phyloP scores from a whole-genome alignment of 2,113 vertebrate genomes.

The Stegostoma tigrinum region DNA sequence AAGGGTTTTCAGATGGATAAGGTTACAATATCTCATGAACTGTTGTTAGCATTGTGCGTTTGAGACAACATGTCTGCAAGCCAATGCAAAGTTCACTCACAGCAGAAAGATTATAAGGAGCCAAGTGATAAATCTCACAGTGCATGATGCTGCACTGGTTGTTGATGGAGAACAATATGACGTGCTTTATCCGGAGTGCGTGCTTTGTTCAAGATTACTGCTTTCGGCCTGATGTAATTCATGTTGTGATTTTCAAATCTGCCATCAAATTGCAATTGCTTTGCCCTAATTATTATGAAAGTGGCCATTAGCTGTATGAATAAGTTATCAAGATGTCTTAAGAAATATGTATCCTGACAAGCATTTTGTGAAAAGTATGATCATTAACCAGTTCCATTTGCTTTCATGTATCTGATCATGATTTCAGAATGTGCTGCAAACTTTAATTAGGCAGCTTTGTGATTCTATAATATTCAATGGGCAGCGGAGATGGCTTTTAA shows the following conservation, averaged over 20 bases:
- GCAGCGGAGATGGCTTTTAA: not conserved
- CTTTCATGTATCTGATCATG: not conserved
- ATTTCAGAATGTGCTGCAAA: not conserved
- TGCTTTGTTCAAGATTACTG: not conserved
- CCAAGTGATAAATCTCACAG: not conserved
- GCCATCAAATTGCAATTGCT: not conserved
- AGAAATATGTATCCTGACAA: constrained; percentile 1
- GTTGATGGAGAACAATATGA: not conserved
- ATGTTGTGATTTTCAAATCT: not conserved
- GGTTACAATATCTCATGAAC: not conserved
- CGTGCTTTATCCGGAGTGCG: not conserved
- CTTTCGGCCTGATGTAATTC: constrained; percentile 1
- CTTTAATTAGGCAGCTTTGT: not conserved
- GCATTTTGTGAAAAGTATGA: not conserved
- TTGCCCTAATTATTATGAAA: not conserved
- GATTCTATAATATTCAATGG: not conserved
- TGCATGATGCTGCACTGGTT: not conserved
- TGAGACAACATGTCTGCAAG: no score
- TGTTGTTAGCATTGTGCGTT: not conserved
- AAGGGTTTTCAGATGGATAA: not conserved
- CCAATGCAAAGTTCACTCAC: no score
- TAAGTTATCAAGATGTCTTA: not conserved
- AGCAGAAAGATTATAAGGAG: not conserved
- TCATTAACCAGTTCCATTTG: not conserved
- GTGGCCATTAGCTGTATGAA: not conserved